These are phyloP conservation scores for Nansenia antarctica DNA, from an alignment of 2,113 vertebrate genomes.

Conservation along the genomic window DNA sequence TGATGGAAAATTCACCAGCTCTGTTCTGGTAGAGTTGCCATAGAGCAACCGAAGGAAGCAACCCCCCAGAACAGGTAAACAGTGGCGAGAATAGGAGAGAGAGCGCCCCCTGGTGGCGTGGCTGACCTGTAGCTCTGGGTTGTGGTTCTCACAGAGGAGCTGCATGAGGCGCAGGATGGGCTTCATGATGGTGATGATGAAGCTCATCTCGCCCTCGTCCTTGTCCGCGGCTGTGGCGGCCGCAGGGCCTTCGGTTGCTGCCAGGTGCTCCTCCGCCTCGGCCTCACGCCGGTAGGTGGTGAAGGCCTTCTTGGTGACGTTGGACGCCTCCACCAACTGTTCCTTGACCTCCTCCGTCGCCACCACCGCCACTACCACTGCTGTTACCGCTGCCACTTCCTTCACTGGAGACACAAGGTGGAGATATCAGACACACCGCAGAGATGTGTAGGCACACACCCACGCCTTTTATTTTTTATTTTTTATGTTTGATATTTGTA, in stretches of 20 bases:
- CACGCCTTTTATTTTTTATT: no score
- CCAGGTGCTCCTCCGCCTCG: constrained; percentile 90
- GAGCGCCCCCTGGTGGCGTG: neutral
- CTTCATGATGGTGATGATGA: constrained; percentile 96
- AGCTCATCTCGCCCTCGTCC: constrained; percentile 97
- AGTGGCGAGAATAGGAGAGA: no score
- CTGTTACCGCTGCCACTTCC: constrained; percentile 73
- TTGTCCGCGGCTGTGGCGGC: constrained; percentile 77
- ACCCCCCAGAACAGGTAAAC: neutral
- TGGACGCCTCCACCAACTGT: constrained; percentile 90
- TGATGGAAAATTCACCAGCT: constrained; percentile 41
- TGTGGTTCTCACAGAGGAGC: constrained; percentile 97
- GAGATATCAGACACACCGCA: constrained; percentile 1
- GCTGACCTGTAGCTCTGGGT: constrained; percentile 91
- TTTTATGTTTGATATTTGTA: no score
- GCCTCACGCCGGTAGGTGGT: constrained; percentile 85
- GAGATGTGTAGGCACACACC: neutral
- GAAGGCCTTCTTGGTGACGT: constrained; percentile 90
- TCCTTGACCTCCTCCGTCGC: constrained; percentile 93
- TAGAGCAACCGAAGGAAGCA: neutral
- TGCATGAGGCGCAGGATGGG: constrained; percentile 95
- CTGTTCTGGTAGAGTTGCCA: constrained; percentile 19
- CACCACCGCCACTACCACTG: constrained; percentile 80
- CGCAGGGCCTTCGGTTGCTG: constrained; percentile 74
- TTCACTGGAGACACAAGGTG: constrained; percentile 71